Percentiles rank a stretch among this genome's conserved stretches.
phyloP scores from a whole-genome alignment of 2,797 vertebrate species.

The Acanthurus tractus region DNA sequence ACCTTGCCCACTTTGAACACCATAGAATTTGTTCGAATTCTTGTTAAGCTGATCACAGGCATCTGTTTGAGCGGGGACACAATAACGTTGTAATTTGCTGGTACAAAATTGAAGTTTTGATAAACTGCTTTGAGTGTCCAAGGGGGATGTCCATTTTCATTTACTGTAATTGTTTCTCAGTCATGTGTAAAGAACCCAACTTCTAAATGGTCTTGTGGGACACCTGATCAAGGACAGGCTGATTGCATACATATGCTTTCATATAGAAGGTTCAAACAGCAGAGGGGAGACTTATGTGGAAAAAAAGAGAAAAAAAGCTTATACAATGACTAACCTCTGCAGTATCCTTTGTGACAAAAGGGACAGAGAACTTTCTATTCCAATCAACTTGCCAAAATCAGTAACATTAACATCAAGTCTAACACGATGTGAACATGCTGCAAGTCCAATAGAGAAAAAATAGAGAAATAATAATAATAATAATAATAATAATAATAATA shows the following conservation, averaged over 20 bases:
- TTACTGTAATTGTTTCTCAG: conserved; percentile 65
- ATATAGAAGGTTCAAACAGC: conserved; percentile 22
- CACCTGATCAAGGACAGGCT: conserved; percentile 49
- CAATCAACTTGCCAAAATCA: conserved; percentile 10
- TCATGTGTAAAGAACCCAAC: conserved; percentile 58
- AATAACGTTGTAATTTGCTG: conserved; percentile 54
- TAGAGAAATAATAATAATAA: no score
- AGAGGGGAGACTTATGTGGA: conserved; percentile 32
- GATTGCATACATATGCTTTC: conserved; percentile 41
- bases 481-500: no score
- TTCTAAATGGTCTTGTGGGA: conserved; percentile 51
- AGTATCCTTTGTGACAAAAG: background rate
- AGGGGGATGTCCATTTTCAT: conserved; percentile 65
- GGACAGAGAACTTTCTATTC: background rate
- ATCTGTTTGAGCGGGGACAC: conserved; percentile 34
- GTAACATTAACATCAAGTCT: conserved; percentile 15
- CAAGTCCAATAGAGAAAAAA: background rate
- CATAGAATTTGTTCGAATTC: conserved; percentile 41
- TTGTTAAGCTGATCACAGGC: conserved; percentile 48
- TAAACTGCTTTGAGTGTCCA: conserved; percentile 59
- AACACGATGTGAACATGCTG: conserved; percentile 7
- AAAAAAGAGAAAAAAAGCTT: conserved; percentile 38
- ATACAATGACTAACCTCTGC: conserved; percentile 18
- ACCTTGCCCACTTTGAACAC: conserved; percentile 36
- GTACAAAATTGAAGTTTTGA: conserved; percentile 61